These are phyloP conservation scores for Plusia festucae DNA, from an alignment of 2,888 invertebrate genomes.

Conservation along the genomic window DNA sequence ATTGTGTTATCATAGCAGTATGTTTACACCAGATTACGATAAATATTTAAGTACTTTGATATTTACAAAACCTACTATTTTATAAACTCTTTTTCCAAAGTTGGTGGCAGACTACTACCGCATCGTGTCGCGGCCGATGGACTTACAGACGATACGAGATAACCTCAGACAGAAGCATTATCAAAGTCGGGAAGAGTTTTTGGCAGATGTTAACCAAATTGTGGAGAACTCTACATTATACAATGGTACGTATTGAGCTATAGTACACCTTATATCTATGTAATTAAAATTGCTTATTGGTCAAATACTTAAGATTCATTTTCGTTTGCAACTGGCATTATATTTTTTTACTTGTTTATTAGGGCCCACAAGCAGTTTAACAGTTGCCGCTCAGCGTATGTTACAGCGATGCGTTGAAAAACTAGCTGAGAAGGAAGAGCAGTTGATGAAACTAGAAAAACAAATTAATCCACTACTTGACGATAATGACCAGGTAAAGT, in stretches of 20 bases:
- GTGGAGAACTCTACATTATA: conserved; percentile 98
- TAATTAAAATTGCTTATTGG: too few species aligned
- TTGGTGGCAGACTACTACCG: conserved; percentile 98
- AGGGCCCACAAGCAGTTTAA: conserved; percentile 95
- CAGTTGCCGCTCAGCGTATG: conserved; percentile 96
- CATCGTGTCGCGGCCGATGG: conserved; percentile 98
- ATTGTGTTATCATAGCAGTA: too few species aligned
- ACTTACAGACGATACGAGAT: conserved; percentile 98
- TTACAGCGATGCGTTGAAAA: conserved; percentile 95
- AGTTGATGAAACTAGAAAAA: conserved; percentile 98
- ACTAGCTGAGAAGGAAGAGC: conserved; percentile 97
- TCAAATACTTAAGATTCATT: not conserved
- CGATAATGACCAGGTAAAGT: conserved; percentile 96
- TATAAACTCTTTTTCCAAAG: conserved; percentile 70
- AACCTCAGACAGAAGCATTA: conserved; percentile 96
- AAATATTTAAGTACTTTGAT: not conserved
- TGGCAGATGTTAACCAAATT: conserved; percentile 98
- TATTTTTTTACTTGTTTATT: not conserved
- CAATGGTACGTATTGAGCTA: conserved; percentile 91
- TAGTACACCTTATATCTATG: not conserved
- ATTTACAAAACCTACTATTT: conserved; percentile 5
- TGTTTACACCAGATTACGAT: too few species aligned
- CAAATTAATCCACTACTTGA: conserved; percentile 99
- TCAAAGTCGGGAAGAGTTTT: conserved; percentile 97
- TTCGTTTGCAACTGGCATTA: not conserved